Percentiles rank a stretch among this genome's conserved stretches.
phyloP scores from a whole-genome alignment of 2,113 vertebrate genomes.

The Festucalex cinctus region DNA sequence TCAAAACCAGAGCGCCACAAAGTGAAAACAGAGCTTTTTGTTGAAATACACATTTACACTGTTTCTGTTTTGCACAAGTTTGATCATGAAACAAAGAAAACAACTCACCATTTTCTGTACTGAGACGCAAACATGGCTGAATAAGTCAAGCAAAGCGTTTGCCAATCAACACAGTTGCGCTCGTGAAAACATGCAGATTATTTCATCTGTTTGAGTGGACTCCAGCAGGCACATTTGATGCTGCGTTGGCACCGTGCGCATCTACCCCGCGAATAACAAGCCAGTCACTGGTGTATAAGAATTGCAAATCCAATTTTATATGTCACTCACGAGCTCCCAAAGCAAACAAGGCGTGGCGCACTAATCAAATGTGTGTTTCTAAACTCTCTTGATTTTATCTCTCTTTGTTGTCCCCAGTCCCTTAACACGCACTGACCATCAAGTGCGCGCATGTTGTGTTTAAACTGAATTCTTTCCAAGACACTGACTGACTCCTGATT shows the following conservation, averaged over 20 bases:
- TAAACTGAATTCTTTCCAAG: background rate
- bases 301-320: slow-evolving; percentile 46
- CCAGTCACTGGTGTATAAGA: slow-evolving; percentile 46
- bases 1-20: background rate
- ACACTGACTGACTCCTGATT: background rate
- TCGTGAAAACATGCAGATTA: slow-evolving; percentile 67
- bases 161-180: slow-evolving; percentile 62
- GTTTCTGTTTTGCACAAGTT: slow-evolving; percentile 48
- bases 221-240: slow-evolving; percentile 60
- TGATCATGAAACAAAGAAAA: slow-evolving; percentile 38
- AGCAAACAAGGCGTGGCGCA: slow-evolving; percentile 22
- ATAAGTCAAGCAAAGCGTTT: slow-evolving; percentile 59
- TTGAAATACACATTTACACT: slow-evolving; percentile 30
- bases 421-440: slow-evolving; percentile 6
- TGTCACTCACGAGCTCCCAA: slow-evolving; percentile 49
- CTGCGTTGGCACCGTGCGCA: slow-evolving; percentile 40
- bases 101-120: slow-evolving; percentile 31
- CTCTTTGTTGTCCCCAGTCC: slow-evolving; percentile 6
- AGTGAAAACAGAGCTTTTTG: slow-evolving; percentile 6
- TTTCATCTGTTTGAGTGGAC: slow-evolving; percentile 62
- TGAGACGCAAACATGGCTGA: slow-evolving; percentile 60
- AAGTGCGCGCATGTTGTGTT: background rate
- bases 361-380: slow-evolving; percentile 18
- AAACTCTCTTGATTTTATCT: slow-evolving; percentile 16
- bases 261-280: slow-evolving; percentile 53